Base-by-base conservation (phyloP, 2,888 invertebrate genomes). In the Eilema depressum region DNA sequence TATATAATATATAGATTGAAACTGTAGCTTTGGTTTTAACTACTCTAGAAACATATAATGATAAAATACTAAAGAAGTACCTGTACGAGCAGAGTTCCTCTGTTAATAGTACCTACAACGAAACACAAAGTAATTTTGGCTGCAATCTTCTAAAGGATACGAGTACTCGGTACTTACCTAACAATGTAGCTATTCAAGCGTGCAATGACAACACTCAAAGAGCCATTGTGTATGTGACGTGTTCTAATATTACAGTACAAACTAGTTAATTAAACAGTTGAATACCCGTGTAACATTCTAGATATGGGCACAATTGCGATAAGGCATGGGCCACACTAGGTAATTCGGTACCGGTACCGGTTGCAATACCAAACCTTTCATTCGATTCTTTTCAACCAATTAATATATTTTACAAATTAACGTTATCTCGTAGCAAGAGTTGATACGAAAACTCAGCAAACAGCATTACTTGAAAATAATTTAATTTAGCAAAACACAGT, bases 211-310 rank as follows among this genome's bases (percentile, higher is more conserved):
- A 64, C 28, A 41, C 47, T 47, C 66, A 47, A 67, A 67, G 66
- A 37, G 26, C 60, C 28, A 67, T 67, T 67, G 66, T 67, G 33
- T 67, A 71, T 74, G 71, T 66, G 70, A 70, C 63, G 60, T 63
- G 69, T 71, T 30, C 53, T 53, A 53, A 53, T 53, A 53, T n/a
- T 53, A 60, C 56, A 64, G 70, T 61, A 25, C 28, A 33, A 30
- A 28, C 41, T 17, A 60, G 68, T 63, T 68, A 68, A 68, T 68
- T 68, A 68, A 68, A 56, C 63, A 25, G 17, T 14, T 68, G 59
- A 26, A 26, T 60, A 63, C 56, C 62, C 33, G 56, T 26, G 25
- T 12, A 26, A 30, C 28, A 20, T 23, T 61, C 57, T 47, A 66
- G 66, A 56, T 56, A 23, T 0, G 26, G 7, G 12, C n/a, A 17